Conservation (phyloP, 2,797 vertebrate species). For the Rhodeus uyekii region DNA sequence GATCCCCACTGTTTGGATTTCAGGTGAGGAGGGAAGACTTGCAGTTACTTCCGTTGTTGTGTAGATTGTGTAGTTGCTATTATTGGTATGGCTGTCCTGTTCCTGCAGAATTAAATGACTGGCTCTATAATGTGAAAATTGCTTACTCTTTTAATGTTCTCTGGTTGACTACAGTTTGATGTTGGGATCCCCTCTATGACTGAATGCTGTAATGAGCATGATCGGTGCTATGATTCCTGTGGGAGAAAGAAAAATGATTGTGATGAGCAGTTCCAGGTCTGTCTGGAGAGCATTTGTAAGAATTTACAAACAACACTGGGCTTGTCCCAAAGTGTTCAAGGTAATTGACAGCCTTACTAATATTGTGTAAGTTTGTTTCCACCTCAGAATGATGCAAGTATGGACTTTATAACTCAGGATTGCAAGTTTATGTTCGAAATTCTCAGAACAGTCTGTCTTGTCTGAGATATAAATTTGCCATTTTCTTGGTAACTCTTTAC, state of each 20-base stretch:
- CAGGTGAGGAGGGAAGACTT: slow-evolving; percentile 70
- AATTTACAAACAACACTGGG: slow-evolving; percentile 90
- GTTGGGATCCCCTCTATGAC: slow-evolving; percentile 96
- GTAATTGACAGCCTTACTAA: slow-evolving; percentile 67
- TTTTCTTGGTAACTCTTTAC: too few relatives aligned
- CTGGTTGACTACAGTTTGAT: slow-evolving; percentile 81
- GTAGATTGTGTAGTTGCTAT: background rate
- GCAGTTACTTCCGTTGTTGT: background rate
- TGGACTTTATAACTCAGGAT: too few relatives aligned
- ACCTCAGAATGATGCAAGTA: background rate
- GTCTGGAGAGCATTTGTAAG: slow-evolving; percentile 91
- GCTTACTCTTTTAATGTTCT: background rate
- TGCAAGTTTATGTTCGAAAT: background rate
- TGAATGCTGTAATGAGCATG: slow-evolving; percentile 94
- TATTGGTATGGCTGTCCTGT: too few relatives aligned
- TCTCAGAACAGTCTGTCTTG: background rate
- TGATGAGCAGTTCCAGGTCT: slow-evolving; percentile 89
- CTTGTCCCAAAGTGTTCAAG: slow-evolving; percentile 86
- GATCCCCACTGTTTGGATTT: slow-evolving; percentile 95
- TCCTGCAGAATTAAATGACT: too few relatives aligned
- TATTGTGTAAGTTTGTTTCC: background rate
- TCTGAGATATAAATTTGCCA: background rate
- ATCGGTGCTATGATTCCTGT: slow-evolving; percentile 95
- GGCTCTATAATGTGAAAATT: too few relatives aligned
- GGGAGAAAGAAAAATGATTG: slow-evolving; percentile 89